Percentiles rank a stretch among this genome's conserved stretches.
Conservation (phyloP, 2,888 invertebrate species). For the Disparrhopalites patrizii region DNA sequence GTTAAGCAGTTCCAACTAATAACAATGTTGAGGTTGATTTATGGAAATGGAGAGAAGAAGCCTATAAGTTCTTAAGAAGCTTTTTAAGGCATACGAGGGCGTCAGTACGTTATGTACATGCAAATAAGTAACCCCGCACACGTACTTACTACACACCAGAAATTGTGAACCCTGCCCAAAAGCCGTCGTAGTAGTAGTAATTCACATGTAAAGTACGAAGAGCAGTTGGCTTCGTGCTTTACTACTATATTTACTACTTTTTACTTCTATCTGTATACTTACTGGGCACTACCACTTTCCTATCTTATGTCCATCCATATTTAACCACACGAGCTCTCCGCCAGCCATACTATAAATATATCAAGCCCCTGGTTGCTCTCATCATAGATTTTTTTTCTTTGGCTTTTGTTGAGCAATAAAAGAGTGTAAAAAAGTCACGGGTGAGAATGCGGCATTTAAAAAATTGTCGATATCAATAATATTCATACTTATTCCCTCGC, state of each 20-base stretch:
- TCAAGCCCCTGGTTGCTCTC: neutral
- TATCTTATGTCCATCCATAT: no score
- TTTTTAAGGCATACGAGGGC: no score
- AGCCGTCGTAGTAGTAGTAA: neutral
- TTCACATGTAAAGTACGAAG: neutral
- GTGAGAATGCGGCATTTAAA: constrained; percentile 15
- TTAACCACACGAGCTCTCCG: no score
- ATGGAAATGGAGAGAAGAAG: neutral
- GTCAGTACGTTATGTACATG: no score
- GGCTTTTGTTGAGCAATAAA: no score
- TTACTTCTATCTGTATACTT: no score
- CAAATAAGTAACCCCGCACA: neutral
- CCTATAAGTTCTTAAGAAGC: no score
- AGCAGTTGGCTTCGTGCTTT: no score
- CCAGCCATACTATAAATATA: neutral
- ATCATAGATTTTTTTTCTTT: constrained; percentile 21
- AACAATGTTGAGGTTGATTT: constrained; percentile 18
- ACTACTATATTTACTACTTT: no score
- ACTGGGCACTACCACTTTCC: no score
- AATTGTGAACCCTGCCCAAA: neutral
- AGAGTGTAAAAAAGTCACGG: constrained; percentile 17
- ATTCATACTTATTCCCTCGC: no score
- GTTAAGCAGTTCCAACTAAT: constrained; percentile 7
- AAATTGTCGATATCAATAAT: constrained; percentile 16
- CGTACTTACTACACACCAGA: neutral